These are phyloP conservation scores for Watsonalla cultraria DNA, from an alignment of 2,888 invertebrate genomes.

Conservation along the genomic window DNA sequence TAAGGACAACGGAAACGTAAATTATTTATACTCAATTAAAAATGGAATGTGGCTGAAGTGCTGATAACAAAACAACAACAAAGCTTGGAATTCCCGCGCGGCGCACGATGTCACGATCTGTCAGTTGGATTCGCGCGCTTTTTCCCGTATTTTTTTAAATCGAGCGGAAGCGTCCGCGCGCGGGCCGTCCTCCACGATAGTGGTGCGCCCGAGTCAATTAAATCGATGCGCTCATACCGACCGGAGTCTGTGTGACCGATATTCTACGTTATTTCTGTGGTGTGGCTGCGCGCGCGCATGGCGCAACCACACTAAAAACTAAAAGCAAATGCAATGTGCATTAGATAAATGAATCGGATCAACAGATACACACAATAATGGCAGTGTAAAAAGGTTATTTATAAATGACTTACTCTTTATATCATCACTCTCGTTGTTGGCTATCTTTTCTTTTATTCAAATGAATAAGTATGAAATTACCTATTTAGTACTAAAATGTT, in stretches of 20 bases:
- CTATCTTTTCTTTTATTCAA: no score
- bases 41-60: neutral
- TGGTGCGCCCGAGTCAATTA: slow-evolving; percentile 61
- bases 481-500: neutral
- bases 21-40: neutral
- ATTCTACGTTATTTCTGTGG: slow-evolving; percentile 76
- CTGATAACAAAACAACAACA: slow-evolving; percentile 11
- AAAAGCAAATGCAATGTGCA: slow-evolving; percentile 70
- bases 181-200: slow-evolving; percentile 62
- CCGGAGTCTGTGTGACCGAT: slow-evolving; percentile 72
- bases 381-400: neutral
- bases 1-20: neutral
- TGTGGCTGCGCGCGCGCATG: slow-evolving; percentile 48
- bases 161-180: slow-evolving; percentile 67
- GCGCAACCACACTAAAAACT: slow-evolving; percentile 72
- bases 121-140: slow-evolving; percentile 48
- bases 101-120: slow-evolving; percentile 14
- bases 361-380: slow-evolving; percentile 24
- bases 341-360: slow-evolving; percentile 66
- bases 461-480: neutral
- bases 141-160: slow-evolving; percentile 39
- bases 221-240: slow-evolving; percentile 62
- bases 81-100: slow-evolving; percentile 18
- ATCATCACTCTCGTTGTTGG: no score
- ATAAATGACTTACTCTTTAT: no score